Evolutionary conservation across 2,888 invertebrate genomes (phyloP).

Genomic region (Tenthredo livida): DNA sequence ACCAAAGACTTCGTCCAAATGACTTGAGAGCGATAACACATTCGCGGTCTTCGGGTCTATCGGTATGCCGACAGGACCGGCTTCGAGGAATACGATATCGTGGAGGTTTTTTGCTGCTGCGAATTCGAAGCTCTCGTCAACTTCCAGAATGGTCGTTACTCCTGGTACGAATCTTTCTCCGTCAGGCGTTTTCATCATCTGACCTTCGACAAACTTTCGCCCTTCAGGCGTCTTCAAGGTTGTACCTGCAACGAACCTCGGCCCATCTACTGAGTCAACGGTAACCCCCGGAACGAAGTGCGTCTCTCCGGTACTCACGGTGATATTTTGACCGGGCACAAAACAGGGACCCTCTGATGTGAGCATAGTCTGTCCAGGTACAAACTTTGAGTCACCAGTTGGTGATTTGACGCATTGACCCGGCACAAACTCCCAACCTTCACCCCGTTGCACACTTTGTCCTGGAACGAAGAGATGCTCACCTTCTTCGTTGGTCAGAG

Average conservation of each 20-base stretch:
- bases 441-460: constrained; percentile 81
- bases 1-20: constrained; percentile 80
- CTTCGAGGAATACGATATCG: constrained; percentile 81
- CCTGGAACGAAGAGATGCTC: constrained; percentile 83
- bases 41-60: constrained; percentile 80
- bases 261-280: constrained; percentile 76
- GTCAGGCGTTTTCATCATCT: constrained; percentile 81
- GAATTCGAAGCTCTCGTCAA: constrained; percentile 81
- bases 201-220: constrained; percentile 84
- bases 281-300: constrained; percentile 83
- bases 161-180: constrained; percentile 84
- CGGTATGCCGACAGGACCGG: constrained; percentile 80
- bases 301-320: constrained; percentile 79
- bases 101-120: constrained; percentile 81
- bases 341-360: constrained; percentile 84
- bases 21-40: constrained; percentile 78
- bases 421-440: constrained; percentile 83
- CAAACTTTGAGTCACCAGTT: constrained; percentile 80
- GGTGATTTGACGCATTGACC: constrained; percentile 83
- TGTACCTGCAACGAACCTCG: constrained; percentile 82
- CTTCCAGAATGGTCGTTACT: constrained; percentile 77
- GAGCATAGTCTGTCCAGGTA: constrained; percentile 84
- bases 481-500: constrained; percentile 82
- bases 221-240: constrained; percentile 83
- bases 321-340: constrained; percentile 83